Conservation (phyloP, 2,888 invertebrate genomes). For the Pemphredon lugubris region DNA sequence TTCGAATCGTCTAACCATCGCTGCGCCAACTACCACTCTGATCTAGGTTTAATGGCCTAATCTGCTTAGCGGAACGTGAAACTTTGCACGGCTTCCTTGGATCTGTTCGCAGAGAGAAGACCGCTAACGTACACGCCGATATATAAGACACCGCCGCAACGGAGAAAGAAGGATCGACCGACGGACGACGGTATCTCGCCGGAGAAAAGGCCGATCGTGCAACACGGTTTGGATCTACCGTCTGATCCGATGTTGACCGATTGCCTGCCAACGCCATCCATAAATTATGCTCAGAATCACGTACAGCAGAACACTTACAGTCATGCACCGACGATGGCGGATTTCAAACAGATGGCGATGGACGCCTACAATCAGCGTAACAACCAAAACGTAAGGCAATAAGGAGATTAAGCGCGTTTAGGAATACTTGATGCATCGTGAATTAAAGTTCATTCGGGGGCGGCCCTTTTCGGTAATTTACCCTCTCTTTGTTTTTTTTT, state of each 20-base stretch:
- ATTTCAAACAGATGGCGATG: slow-evolving; percentile 79
- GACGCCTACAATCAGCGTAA: slow-evolving; percentile 78
- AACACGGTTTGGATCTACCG: slow-evolving; percentile 72
- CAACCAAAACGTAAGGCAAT: slow-evolving; percentile 74
- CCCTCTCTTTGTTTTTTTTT: too few species aligned
- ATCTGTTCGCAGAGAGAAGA: slow-evolving; percentile 76
- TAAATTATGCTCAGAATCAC: slow-evolving; percentile 69
- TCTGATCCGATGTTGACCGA: slow-evolving; percentile 71
- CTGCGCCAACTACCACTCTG: too few species aligned
- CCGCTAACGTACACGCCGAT: slow-evolving; percentile 77
- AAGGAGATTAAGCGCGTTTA: not conserved
- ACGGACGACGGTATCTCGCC: slow-evolving; percentile 69
- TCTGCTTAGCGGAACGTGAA: slow-evolving; percentile 58
- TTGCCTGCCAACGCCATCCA: slow-evolving; percentile 66
- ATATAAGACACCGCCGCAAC: slow-evolving; percentile 78
- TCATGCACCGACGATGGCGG: slow-evolving; percentile 76
- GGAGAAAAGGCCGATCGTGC: slow-evolving; percentile 75
- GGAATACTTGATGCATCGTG: too few species aligned
- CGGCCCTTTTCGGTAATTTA: too few species aligned
- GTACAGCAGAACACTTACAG: slow-evolving; percentile 68
- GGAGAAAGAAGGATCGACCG: slow-evolving; percentile 71
- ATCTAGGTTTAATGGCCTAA: slow-evolving; percentile 66
- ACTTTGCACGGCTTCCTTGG: slow-evolving; percentile 67
- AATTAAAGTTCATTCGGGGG: too few species aligned
- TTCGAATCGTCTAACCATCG: too few species aligned